Conservation (phyloP, 2,797 vertebrate genomes). For the Luscinia luscinia region DNA sequence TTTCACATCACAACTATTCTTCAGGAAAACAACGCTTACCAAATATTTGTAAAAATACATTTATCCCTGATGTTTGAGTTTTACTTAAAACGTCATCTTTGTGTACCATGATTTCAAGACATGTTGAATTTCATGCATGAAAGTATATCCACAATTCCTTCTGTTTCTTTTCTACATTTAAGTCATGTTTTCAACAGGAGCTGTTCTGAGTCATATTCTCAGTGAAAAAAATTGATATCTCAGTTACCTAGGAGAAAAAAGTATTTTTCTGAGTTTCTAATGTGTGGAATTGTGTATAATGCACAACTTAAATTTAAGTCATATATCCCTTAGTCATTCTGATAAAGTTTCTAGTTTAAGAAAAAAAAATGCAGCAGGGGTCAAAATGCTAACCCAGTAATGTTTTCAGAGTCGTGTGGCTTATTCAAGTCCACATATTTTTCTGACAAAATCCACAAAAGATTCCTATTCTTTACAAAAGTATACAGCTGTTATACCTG, state of each 20-base stretch:
- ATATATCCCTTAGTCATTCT: neutral
- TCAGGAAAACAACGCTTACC: neutral
- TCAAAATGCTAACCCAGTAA: neutral
- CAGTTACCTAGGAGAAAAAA: neutral
- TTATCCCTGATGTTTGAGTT: neutral
- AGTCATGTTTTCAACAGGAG: neutral
- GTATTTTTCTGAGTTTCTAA: neutral
- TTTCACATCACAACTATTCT: neutral
- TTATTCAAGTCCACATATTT: neutral
- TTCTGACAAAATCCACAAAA: neutral
- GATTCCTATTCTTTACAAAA: neutral
- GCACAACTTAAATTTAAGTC: neutral
- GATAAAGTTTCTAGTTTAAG: neutral
- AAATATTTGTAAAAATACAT: neutral
- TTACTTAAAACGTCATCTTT: neutral
- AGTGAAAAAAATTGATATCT: neutral
- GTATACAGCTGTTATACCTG: neutral
- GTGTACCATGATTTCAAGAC: neutral
- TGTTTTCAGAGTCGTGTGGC: neutral
- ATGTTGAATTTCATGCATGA: neutral
- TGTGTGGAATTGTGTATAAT: neutral
- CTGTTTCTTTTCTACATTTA: neutral
- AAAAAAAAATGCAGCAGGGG: neutral
- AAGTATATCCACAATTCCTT: neutral
- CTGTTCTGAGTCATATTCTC: neutral